A percentile compares a stretch with the other conserved stretches of the same genome.
Conservation (phyloP, 2,888 invertebrate genomes). For the Spialia ferax region DNA sequence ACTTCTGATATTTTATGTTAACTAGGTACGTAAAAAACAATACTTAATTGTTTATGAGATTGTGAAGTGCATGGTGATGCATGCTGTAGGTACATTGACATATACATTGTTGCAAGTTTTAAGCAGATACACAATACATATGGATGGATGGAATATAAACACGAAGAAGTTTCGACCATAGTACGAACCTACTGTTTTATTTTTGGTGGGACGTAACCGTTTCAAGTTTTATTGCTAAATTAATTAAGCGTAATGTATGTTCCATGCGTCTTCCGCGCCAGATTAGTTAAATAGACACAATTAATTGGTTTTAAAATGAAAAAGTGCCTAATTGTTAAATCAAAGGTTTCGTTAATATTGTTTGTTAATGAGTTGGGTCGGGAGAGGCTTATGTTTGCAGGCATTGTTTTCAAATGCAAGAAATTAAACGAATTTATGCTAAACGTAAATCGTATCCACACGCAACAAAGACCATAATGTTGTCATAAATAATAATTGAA, state of each 20-base stretch:
- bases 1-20: no score
- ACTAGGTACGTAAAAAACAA: not conserved
- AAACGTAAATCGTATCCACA: no score
- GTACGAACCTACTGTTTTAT: slow-evolving; percentile 11
- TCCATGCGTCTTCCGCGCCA: slow-evolving; percentile 5
- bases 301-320: slow-evolving; percentile 20
- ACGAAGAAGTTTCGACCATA: not conserved
- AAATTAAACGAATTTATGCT: not conserved
- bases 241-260: slow-evolving; percentile 29
- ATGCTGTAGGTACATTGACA: no score
- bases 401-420: not conserved
- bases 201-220: slow-evolving; percentile 23
- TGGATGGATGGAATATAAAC: not conserved
- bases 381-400: not conserved
- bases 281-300: slow-evolving; percentile 18
- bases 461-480: no score
- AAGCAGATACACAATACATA: slow-evolving; percentile 9
- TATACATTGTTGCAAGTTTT: slow-evolving; percentile 14
- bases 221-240: slow-evolving; percentile 28
- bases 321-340: slow-evolving; percentile 21
- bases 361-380: slow-evolving; percentile 3
- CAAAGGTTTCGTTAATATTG: not conserved
- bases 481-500: no score
- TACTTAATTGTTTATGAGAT: not conserved
- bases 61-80: not conserved